Evolutionary conservation across 2,113 vertebrate species (phyloP).

Genomic region (Pithys albifrons): DNA sequence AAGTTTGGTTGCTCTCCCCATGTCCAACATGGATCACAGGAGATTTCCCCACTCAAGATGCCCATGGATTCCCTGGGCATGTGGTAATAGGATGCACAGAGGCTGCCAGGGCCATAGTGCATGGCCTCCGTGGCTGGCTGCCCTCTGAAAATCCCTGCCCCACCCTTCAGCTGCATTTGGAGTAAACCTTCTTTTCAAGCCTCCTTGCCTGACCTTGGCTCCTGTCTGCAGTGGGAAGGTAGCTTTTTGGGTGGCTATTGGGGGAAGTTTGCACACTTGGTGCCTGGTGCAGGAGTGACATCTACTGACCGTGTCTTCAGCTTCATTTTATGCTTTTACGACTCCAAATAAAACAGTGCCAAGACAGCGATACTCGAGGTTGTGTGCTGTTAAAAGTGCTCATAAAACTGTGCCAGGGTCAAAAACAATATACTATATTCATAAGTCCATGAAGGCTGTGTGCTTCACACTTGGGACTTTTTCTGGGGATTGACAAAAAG

Average conservation of each 20-base stretch:
- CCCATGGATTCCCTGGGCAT: fast-evolving
- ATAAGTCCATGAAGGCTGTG: background rate
- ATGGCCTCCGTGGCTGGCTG: fast-evolving
- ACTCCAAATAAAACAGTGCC: fast-evolving
- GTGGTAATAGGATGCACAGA: background rate
- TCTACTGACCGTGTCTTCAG: background rate
- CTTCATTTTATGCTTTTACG: background rate
- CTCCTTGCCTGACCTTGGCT: background rate
- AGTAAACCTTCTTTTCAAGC: background rate
- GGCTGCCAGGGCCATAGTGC: background rate
- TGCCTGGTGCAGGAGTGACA: conserved; percentile 20
- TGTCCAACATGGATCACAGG: background rate
- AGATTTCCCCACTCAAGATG: background rate
- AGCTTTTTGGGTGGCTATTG: fast-evolving
- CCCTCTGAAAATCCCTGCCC: background rate
- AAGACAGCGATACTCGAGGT: background rate
- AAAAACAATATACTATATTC: background rate
- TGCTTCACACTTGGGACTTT: background rate
- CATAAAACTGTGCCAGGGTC: background rate
- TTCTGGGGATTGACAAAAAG: background rate
- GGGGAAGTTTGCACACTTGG: fast-evolving
- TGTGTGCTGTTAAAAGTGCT: background rate
- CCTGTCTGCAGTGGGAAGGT: fast-evolving
- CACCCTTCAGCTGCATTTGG: background rate
- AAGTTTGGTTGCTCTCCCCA: background rate